Evolutionary conservation across 2,797 vertebrate genomes (phyloP).

Genomic region (Ceryle rudis): DNA sequence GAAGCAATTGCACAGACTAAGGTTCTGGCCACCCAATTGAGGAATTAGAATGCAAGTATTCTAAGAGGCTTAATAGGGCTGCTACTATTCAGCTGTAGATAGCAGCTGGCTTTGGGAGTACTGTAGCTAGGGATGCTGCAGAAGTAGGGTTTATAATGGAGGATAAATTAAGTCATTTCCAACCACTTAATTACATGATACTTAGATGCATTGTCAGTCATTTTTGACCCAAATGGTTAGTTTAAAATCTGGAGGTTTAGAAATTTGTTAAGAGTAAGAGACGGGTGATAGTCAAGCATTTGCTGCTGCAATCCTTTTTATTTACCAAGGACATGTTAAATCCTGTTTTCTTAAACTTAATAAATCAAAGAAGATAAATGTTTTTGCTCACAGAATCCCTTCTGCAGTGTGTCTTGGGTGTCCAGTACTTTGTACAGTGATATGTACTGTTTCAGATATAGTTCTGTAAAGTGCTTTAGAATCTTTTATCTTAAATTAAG

Average conservation of each 20-base stretch:
- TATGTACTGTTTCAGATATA: not conserved
- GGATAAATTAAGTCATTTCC: conserved; percentile 60
- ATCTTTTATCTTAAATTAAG: not conserved
- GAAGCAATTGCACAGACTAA: conserved; percentile 36
- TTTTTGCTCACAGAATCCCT: not conserved
- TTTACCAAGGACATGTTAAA: not conserved
- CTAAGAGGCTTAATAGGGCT: conserved; percentile 64
- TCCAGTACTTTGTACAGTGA: not conserved
- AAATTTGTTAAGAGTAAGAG: not conserved
- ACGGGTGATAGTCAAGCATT: not conserved
- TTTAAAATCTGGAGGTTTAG: conserved; percentile 8
- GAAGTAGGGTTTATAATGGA: conserved; percentile 34
- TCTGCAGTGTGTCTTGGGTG: not conserved
- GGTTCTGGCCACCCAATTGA: conserved; percentile 47
- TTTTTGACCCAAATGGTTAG: conserved; percentile 10
- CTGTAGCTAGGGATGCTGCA: not conserved
- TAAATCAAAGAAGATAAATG: not conserved
- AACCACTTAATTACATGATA: conserved; percentile 22
- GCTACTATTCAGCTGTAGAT: conserved; percentile 39
- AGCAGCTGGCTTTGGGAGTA: conserved; percentile 59
- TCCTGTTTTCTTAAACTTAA: not conserved
- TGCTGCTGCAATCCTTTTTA: not conserved
- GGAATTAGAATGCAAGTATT: conserved; percentile 56
- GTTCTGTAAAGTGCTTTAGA: not conserved
- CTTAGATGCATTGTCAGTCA: not conserved